These are phyloP conservation scores for Pemphigus obesinymphae DNA, from an alignment of 1,140 invertebrate genomes.

Conservation along the genomic window DNA sequence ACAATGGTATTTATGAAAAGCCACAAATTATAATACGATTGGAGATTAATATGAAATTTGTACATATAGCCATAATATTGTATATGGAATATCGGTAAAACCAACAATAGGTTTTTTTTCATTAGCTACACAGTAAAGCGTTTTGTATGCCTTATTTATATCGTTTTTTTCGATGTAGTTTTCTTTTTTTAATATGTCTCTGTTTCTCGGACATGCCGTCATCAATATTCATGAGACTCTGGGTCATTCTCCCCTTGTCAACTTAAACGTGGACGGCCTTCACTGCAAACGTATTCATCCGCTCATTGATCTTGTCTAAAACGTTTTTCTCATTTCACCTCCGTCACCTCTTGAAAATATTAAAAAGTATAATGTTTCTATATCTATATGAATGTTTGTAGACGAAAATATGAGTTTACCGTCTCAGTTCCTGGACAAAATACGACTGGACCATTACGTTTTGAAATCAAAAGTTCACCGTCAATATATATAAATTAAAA, in stretches of 20 bases:
- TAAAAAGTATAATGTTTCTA: not conserved
- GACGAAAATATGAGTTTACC: not conserved
- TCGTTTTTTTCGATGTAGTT: not conserved
- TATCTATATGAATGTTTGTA: not conserved
- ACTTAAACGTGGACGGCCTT: not conserved
- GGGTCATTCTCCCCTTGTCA: not conserved
- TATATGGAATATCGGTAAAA: no score
- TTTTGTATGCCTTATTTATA: no score
- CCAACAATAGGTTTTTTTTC: no score
- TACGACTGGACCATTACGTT: no score
- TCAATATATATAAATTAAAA: no score
- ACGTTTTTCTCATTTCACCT: not conserved
- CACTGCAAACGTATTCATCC: conserved; percentile 2
- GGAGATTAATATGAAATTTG: no score
- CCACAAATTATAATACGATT: no score
- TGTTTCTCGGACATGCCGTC: not conserved
- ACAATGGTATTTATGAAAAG: no score
- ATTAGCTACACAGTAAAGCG: no score
- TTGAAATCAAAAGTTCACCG: no score
- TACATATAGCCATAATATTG: no score
- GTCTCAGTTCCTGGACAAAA: no score
- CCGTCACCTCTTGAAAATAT: not conserved
- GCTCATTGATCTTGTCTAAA: conserved; percentile 17
- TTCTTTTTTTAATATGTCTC: not conserved
- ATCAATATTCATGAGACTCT: conserved; percentile 18